A percentile compares a stretch with the other conserved stretches of the same genome.
phyloP scores from a whole-genome alignment of 2,888 invertebrate genomes.

The Theretra japonica region DNA sequence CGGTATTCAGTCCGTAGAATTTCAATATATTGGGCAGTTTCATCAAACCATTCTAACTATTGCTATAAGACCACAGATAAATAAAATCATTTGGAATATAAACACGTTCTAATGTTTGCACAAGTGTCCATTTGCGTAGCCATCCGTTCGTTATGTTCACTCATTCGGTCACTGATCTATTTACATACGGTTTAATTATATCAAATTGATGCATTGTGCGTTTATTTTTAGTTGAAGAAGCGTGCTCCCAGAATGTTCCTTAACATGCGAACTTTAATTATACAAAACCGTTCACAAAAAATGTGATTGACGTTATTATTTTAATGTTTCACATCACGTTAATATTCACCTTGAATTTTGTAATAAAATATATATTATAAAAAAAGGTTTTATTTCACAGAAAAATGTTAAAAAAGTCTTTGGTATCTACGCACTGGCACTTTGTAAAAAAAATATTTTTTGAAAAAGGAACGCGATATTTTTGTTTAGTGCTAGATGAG shows the following conservation, averaged over 20 bases:
- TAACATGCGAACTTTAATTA: neutral
- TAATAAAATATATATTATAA: neutral
- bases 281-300: neutral
- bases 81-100: slow-evolving; percentile 2
- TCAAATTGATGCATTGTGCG: slow-evolving; percentile 53
- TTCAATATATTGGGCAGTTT: neutral
- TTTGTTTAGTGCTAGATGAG: slow-evolving; percentile 39
- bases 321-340: slow-evolving; percentile 6
- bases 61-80: neutral
- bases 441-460: neutral
- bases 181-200: slow-evolving; percentile 62
- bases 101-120: slow-evolving; percentile 36
- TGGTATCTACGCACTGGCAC: neutral
- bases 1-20: slow-evolving; percentile 6
- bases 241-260: slow-evolving; percentile 36
- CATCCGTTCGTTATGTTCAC: slow-evolving; percentile 43
- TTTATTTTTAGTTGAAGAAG: slow-evolving; percentile 48
- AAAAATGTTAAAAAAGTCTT: neutral
- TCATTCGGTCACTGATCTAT: slow-evolving; percentile 53
- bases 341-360: slow-evolving; percentile 8
- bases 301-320: neutral
- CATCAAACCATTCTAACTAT: slow-evolving; percentile 5
- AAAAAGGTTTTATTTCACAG: neutral
- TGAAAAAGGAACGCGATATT: neutral
- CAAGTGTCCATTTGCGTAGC: slow-evolving; percentile 37